Evolutionary conservation across 92 coral and sea anemone species (phyloP), one percentile per base, ranked within the genome.

Genomic region (Ricordea florida): DNA sequence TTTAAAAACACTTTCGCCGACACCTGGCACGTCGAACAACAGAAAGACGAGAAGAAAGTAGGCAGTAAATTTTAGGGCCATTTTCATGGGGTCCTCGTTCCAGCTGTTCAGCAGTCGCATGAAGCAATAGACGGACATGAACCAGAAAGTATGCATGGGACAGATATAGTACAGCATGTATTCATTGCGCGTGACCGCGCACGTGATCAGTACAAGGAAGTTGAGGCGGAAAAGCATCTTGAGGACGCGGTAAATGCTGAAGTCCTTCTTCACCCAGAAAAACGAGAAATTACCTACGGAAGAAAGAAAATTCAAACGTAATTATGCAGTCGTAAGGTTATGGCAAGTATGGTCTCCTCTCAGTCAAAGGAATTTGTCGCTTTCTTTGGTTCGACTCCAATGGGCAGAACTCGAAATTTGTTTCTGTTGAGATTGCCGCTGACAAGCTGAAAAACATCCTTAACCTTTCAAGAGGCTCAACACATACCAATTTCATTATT

Each of bases 101-200:
- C 79, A 82, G 42, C 62, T 72, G 59, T 84, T 62, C 82, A 91
- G 83, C 69, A 90, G 88, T 60, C 81, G 57, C 97, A 87, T 91
- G 57, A 88, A 76, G 41, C 76, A 85, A 78, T 91, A 91, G 18
- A 72, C 86, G 29, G 93, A 79, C 46, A 91, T 23, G 51, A 91
- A 91, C 97, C 97, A 91, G 44, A 91, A 91, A 10, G 97, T 87
- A 66, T 91, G 97, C 97, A 91, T 91, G 22, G 97, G 89, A 63
- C 97, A 91, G 63, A 91, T 91, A 88, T 91, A 91, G 75, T 91
- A 91, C 11, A 91, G 69, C 97, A 91, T 91, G 73, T 91, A 91
- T 51, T 91, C 93, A 51, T 91, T 91, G 46, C 89, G 84, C 22
- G 91, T 89, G 21, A 91, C 93, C 24, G 80, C 21, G 62, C 97